These are phyloP conservation scores for Notarius quadriscutis DNA, from an alignment of 2,113 vertebrate species.

Conservation along the genomic window DNA sequence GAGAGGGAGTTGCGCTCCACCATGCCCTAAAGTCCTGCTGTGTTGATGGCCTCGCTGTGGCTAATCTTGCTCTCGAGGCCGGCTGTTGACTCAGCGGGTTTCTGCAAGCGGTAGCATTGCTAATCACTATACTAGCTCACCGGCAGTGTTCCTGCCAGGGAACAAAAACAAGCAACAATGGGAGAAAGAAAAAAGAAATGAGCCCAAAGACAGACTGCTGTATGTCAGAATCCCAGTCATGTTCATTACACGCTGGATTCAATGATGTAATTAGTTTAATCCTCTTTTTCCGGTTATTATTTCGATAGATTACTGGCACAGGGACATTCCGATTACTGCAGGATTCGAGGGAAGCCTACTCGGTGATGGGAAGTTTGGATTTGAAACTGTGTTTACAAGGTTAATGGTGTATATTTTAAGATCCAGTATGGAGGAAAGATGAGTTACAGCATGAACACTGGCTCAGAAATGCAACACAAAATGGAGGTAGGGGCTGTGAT, in stretches of 20 bases:
- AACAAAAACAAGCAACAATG: conserved; percentile 7
- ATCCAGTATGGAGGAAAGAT: conserved; percentile 21
- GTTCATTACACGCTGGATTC: conserved; percentile 38
- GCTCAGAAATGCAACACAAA: conserved; percentile 10
- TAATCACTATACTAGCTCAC: conserved; percentile 57
- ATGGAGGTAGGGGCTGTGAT: neutral
- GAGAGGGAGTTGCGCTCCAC: conserved; percentile 62
- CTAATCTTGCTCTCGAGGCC: conserved; percentile 58
- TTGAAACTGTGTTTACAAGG: conserved; percentile 35
- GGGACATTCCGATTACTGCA: conserved; percentile 62
- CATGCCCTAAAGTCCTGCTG: conserved; percentile 37
- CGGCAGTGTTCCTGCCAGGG: conserved; percentile 24
- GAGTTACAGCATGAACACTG: neutral
- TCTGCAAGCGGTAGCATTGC: conserved; percentile 52
- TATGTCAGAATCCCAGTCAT: conserved; percentile 54
- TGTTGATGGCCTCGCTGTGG: conserved; percentile 40
- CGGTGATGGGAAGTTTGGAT: conserved; percentile 55
- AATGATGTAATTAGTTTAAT: conserved; percentile 76
- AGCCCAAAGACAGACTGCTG: conserved; percentile 52
- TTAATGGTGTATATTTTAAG: conserved; percentile 31
- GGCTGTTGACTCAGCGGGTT: conserved; percentile 62
- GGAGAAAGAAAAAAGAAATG: conserved; percentile 41
- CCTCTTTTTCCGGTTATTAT: conserved; percentile 73
- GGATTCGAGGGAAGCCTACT: conserved; percentile 55
- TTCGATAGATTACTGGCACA: conserved; percentile 73